Evolutionary conservation across 2,113 vertebrate genomes (phyloP).

Genomic region (Lutjanus erythropterus): DNA sequence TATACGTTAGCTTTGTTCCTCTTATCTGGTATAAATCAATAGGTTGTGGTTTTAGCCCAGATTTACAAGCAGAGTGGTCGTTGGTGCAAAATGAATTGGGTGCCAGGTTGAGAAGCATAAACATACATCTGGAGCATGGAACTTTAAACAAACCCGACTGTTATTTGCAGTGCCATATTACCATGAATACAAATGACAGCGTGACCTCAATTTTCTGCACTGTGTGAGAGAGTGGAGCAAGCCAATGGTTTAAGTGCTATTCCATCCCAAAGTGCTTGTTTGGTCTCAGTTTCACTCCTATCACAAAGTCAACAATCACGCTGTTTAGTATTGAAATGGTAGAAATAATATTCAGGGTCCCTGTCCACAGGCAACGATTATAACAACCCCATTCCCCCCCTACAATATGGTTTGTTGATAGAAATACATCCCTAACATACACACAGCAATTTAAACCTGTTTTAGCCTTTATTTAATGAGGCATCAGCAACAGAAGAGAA

Average conservation of each 20-base stretch:
- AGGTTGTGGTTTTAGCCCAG: constrained; percentile 53
- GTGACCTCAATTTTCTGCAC: constrained; percentile 81
- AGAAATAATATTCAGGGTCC: constrained; percentile 66
- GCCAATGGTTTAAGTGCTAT: constrained; percentile 71
- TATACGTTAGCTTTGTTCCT: constrained; percentile 59
- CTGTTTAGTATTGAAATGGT: constrained; percentile 66
- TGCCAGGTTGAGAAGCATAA: constrained; percentile 71
- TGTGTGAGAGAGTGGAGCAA: constrained; percentile 65
- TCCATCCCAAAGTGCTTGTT: constrained; percentile 75
- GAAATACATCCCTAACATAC: constrained; percentile 50
- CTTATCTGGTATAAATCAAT: constrained; percentile 76
- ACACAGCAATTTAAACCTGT: constrained; percentile 22
- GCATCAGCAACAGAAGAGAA: constrained; percentile 51
- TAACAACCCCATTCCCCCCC: constrained; percentile 37
- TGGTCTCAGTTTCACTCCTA: constrained; percentile 77
- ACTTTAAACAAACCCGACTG: constrained; percentile 79
- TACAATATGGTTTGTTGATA: constrained; percentile 53
- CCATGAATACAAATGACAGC: constrained; percentile 80
- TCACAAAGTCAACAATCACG: constrained; percentile 76
- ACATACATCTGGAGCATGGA: constrained; percentile 67
- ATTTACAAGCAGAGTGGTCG: constrained; percentile 57
- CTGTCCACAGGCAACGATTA: constrained; percentile 60
- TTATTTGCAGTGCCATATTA: constrained; percentile 78
- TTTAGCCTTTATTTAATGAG: constrained; percentile 75
- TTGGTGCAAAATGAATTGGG: constrained; percentile 69